Base-by-base conservation (phyloP, 2,113 vertebrate genomes). In the Geococcyx californianus region DNA sequence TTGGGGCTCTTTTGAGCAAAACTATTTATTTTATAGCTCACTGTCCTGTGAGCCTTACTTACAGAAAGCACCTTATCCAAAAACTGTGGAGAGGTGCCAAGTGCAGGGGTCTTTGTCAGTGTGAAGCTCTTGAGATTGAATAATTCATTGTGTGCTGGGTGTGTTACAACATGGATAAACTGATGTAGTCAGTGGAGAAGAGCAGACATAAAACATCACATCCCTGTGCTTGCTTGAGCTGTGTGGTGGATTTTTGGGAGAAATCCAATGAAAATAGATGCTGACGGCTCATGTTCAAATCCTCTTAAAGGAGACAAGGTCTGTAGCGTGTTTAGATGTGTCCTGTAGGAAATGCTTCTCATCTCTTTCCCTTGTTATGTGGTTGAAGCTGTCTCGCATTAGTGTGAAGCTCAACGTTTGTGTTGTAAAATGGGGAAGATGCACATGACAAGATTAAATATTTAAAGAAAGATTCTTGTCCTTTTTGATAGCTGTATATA, bases 381-480 rank as follows among this genome's bases (percentile, higher is more conserved):
- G 21, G 25, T 72, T 72, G 36, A 85, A 66, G 63, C 59, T 93
- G 36, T 80, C 81, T 67, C 82, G 38, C 36, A 38, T 89, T 63
- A 28, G 3, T 79, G 40, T 73, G 81, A 33, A 19, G 13, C 29
- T 86, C 87, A 77, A 45, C 25, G 25, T 82, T 91, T 28, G 4
- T 54, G 25, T 38, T 93, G 58, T 84, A 87, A 58, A 84, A 55
- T 1, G 2, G 20, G 24, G n/a, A 67, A 80, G 84, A 66, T 88
- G 67, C 14, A 3, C 59, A 79, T 74, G 87, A n/a, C 87, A 74
- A 70, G 79, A 54, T 93, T 83, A 91, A 93, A 95, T 94, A 91
- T 86, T 94, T 95, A 91, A 83, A 64, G 52, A 70, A 47, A 69
- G 45, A 45, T 69, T 19, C 0, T 0, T 94, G 75, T 83, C 55